These are phyloP conservation scores for Norana najaformis DNA, from an alignment of 2,888 invertebrate species.

Conservation along the genomic window DNA sequence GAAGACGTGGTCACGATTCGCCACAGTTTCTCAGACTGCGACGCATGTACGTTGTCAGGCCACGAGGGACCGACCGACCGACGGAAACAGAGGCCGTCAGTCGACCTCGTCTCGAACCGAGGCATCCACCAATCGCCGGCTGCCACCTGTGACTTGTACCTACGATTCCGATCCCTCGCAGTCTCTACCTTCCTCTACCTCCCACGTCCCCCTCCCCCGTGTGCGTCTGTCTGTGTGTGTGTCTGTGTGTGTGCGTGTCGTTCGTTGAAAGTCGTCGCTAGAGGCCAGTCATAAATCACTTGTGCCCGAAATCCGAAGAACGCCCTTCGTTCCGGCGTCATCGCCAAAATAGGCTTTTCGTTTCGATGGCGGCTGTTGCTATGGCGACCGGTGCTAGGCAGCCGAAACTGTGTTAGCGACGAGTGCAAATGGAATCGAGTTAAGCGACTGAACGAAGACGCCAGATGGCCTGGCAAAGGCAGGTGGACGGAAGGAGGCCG, in stretches of 20 bases:
- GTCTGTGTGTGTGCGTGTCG: not conserved
- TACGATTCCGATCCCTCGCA: too few species aligned
- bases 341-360: not conserved
- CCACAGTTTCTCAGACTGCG: too few species aligned
- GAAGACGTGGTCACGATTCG: too few species aligned
- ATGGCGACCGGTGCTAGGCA: slow-evolving; percentile 10
- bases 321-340: too few species aligned
- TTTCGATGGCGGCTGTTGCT: not conserved
- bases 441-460: not conserved
- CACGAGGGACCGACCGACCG: not conserved
- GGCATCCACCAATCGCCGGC: not conserved
- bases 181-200: too few species aligned
- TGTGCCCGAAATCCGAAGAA: too few species aligned
- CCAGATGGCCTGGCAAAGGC: not conserved
- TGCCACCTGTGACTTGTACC: not conserved
- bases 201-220: not conserved
- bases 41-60: too few species aligned
- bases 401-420: slow-evolving; percentile 2
- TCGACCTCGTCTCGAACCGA: not conserved
- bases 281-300: not conserved
- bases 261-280: not conserved
- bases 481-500: not conserved
- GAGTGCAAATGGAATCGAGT: not conserved
- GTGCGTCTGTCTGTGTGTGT: not conserved
- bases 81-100: not conserved